Evolutionary conservation across 2,113 vertebrate species (phyloP), one percentile per base, ranked within the genome.

Genomic region (Pelecanoides urinatrix): DNA sequence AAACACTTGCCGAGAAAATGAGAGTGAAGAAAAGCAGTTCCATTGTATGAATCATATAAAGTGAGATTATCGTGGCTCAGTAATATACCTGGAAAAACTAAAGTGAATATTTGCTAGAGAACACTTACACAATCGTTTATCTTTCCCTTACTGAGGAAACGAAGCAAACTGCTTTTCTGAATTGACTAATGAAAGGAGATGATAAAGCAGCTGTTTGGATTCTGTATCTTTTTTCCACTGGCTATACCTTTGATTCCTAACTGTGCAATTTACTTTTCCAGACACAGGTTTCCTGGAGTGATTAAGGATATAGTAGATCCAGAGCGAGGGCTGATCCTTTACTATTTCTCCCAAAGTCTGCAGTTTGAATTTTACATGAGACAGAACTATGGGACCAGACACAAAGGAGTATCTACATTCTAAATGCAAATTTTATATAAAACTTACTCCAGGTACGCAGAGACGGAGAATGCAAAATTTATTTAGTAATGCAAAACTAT

Each of bases 361-460:
- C 58, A 32, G 45, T 72, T 78, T 95, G 77, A 96, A 87, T 91
- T 97, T 96, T 94, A 83, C 67, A 86, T 90, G 81, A 91, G 52
- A 42, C 56, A 81, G 75, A 79, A 94, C 23, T 62, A 81, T 29
- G 88, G 74, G 42, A 80, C 50, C n/a, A 91, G 87, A 76, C 58
- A 68, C 21, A 88, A 94, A 91, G 55, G 53, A 79, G 50, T 38
- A 38, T 40, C 38, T 80, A 47, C 63, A 92, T 86, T 94, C 84
- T 63, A 94, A 96, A 87, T 79, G 70, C n/a, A 91, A 91, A 79
- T 91, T 91, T 72, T 76, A 40, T 77, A 85, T 40, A 79, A 90
- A 72, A 82, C 87, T 85, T 95, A 90, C 76, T 90, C 66, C 56
- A 73, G 81, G 55, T 76, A 91, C 65, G 15, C 36, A 52, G 56